Conservation (phyloP, 2,113 vertebrate genomes). For the Ginglymostoma cirratum region DNA sequence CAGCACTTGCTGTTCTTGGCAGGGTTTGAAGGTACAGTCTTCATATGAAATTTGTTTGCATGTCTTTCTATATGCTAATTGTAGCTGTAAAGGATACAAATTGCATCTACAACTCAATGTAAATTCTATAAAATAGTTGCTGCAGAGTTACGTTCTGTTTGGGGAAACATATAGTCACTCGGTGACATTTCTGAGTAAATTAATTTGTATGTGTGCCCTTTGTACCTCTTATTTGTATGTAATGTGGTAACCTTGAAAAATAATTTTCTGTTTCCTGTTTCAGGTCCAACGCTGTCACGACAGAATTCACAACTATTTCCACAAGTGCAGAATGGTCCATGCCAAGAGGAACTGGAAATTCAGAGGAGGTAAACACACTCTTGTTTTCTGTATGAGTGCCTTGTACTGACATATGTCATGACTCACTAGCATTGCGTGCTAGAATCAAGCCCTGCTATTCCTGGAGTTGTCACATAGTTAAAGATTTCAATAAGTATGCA, state of each 20-base stretch:
- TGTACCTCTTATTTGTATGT: neutral
- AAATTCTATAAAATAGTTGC: neutral
- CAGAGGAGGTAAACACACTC: slow-evolving; percentile 74
- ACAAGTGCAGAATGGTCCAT: slow-evolving; percentile 91
- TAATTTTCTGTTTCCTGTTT: slow-evolving; percentile 41
- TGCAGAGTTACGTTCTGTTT: neutral
- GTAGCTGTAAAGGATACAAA: neutral
- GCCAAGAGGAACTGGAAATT: slow-evolving; percentile 85
- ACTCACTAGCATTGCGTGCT: neutral
- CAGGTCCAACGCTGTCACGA: slow-evolving; percentile 85
- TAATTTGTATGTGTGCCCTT: neutral
- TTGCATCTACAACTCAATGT: neutral
- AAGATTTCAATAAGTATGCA: no score
- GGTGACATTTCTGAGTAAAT: neutral
- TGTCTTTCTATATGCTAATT: neutral
- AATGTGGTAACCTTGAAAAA: neutral
- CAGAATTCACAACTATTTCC: slow-evolving; percentile 70
- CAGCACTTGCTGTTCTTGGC: neutral
- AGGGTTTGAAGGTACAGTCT: neutral
- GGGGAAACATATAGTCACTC: neutral
- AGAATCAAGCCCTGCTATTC: no score
- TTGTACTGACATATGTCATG: no score
- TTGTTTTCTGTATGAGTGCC: neutral
- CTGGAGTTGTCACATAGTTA: no score
- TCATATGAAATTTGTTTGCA: neutral